Evolutionary conservation across 2,113 vertebrate species (phyloP), one percentile per base, ranked within the genome.

Genomic region (Proteles cristata): DNA sequence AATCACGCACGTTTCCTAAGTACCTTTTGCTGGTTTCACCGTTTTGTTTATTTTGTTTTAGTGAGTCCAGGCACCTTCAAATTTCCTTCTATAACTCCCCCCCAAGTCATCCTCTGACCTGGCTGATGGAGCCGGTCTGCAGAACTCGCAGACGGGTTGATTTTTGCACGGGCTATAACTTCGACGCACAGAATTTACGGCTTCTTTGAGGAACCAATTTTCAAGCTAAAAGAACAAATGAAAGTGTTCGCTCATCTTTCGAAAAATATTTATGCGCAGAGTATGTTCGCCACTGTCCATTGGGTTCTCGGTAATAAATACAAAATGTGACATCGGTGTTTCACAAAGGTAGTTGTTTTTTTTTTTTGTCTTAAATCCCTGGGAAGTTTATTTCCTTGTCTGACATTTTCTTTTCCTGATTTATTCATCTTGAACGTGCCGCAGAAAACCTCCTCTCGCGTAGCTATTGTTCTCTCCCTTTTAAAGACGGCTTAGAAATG

Each of bases 41-140:
- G 61, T 93, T 83, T 58, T 76, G 79, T 88, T 91, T 87, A 69
- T 89, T 97, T 96, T 83, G 61, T 85, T 82, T 35, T 88, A 53
- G 90, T 69, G 61, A 23, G 73, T 21, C 71, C 53, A 65, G 35
- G 87, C 95, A 88, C 86, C 88, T 91, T 84, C 83, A 69, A 35
- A 63, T 79, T 93, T 94, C 45, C 66, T 85, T 71, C 68, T 53
- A 7, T 48, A 53, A 73, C 66, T 12, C 11, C 9, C 9, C 9
- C 9, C 25, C 61, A 86, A 93, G 58, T 50, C 83, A 39, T 71
- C 68, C 1, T 39, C 66, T 77, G 85, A 76, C 50, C 66, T n/a
- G 74, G 16, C 58, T 28, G 50, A 43, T 39, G 88, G 19, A 65
- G 39, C 61, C 9, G 23, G 48, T 48, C 79, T 77, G 39, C 91